Base-by-base conservation (phyloP, 2,888 invertebrate species). In the Uropetala carovei region DNA sequence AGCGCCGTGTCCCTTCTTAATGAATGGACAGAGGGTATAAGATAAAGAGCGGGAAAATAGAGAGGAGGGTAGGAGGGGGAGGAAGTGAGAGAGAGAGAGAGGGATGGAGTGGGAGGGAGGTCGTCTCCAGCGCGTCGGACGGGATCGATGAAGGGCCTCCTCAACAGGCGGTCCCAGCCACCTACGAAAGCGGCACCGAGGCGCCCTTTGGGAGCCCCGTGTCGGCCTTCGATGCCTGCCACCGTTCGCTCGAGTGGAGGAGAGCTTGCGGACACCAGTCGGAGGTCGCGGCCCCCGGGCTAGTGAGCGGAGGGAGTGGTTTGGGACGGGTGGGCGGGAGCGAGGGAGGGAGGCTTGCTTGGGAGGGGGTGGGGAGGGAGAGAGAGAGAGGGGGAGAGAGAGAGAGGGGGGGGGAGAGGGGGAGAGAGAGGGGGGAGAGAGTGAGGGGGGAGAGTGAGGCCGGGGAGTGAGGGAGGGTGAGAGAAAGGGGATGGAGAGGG, bases 221-320 rank as follows among this genome's bases (percentile, higher is more conserved):
- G 22, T 43, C 43, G 43, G 43, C 83, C 83, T 83, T 83, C 83
- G 83, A 92, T 92, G 93, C 91, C 92, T 92, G 92, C 93, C 93
- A 92, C 93, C 92, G 92, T 93, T 93, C 91, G 93, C 93, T 92
- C 92, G 89, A 92, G 92, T 92, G 86, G 86, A 56, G 83, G n/a
- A 60, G 60, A 60, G 86, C 86, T 86, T 86, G 89, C 89, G 89
- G 89, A 64, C 89, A 89, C 89, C 89, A 89, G 89, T 43, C 64
- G 64, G 89, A 89, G 89, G 89, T 89, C 89, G 89, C 89, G 94
- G 95, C 95, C 94, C 95, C 94, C 95, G 95, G 95, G 95, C 95
- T 95, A 94, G 94, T 94, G 95, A 95, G 95, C 95, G 95, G 94
- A 95, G 95, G 94, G 94, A 95, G 94, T 94, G 94, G 94, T 64